Evolutionary conservation across 2,113 vertebrate genomes (phyloP).

Genomic region (Oceanodroma tethys): DNA sequence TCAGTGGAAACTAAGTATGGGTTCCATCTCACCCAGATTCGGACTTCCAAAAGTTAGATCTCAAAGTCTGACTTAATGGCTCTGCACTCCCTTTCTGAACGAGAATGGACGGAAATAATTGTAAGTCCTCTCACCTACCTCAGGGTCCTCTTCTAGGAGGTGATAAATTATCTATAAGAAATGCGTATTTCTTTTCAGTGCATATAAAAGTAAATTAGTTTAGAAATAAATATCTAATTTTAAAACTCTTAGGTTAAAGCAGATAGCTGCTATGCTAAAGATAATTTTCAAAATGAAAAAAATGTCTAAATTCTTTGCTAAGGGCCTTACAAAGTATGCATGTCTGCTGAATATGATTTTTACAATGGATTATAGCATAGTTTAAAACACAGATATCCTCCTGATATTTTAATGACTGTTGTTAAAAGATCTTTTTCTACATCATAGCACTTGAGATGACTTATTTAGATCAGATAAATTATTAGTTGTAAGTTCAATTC

Average conservation of each 20-base stretch:
- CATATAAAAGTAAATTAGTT: neutral
- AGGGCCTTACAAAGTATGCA: neutral
- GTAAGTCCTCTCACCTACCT: neutral
- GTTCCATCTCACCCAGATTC: neutral
- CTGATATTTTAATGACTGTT: neutral
- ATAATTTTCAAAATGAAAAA: neutral
- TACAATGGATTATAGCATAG: neutral
- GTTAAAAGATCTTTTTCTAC: neutral
- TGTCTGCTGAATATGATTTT: neutral
- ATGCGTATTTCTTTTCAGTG: neutral
- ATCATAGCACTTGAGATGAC: neutral
- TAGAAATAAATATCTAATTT: neutral
- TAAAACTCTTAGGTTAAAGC: neutral
- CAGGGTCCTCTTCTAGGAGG: neutral
- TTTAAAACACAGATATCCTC: neutral
- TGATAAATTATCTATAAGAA: neutral
- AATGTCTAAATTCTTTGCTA: neutral
- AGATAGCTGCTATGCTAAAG: neutral
- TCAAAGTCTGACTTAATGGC: neutral
- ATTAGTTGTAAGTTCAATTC: neutral
- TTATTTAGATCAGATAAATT: slow-evolving; percentile 22
- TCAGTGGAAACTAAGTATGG: neutral
- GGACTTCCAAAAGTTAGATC: neutral
- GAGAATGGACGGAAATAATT: neutral
- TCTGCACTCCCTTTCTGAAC: neutral